A percentile compares a stretch with the other conserved stretches of the same genome.
phyloP scores from a whole-genome alignment of 2,888 invertebrate species.

The Cylindroiulus punctatus region DNA sequence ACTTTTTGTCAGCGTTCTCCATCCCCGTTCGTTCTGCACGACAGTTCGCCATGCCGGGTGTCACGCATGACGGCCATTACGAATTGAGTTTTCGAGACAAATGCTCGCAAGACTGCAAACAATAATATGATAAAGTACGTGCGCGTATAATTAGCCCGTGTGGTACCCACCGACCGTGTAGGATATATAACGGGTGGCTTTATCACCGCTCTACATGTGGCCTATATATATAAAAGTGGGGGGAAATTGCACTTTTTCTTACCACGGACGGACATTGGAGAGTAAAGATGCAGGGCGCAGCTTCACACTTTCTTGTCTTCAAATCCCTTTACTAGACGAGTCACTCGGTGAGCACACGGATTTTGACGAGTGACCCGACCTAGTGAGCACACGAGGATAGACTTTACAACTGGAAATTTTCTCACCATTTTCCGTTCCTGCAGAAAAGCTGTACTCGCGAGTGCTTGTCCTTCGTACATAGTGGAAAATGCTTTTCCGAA shows the following conservation, averaged over 20 bases:
- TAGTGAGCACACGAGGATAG: background rate
- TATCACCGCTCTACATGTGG: conserved; percentile 4
- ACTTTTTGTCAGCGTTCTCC: background rate
- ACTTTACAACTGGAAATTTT: background rate
- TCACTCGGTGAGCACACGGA: conserved; percentile 9
- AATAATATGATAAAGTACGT: conserved; percentile 22
- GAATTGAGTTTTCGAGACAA: conserved; percentile 42
- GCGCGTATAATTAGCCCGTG: background rate
- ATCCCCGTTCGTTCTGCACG: conserved; percentile 9
- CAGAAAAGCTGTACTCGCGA: background rate
- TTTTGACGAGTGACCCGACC: background rate
- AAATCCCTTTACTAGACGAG: background rate
- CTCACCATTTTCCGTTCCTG: too few relatives aligned
- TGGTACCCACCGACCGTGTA: background rate
- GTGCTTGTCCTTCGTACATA: background rate
- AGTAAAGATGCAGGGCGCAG: conserved; percentile 5
- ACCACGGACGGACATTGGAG: background rate
- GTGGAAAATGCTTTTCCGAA: background rate
- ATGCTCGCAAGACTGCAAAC: background rate
- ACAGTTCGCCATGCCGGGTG: background rate
- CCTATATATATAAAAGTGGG: conserved; percentile 16
- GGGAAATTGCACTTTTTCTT: conserved; percentile 34
- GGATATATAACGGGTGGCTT: background rate
- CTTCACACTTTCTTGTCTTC: conserved; percentile 6
- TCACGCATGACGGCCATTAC: background rate